Conservation (phyloP, 2,888 invertebrate species). For the Exocentrus adspersus region DNA sequence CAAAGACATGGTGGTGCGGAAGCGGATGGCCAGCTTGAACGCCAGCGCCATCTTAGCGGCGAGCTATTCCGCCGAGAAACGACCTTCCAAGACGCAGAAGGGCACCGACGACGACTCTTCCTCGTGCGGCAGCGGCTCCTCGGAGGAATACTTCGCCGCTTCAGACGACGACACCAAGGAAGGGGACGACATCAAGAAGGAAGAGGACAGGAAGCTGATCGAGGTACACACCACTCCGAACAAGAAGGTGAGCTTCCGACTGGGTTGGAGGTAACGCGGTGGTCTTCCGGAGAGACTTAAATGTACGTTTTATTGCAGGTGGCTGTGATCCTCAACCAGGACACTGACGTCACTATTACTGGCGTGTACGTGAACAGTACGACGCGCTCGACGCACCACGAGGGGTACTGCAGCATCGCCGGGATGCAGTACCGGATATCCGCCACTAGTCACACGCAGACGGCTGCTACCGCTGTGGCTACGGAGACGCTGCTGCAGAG, state of each 20-base stretch:
- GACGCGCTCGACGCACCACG: conserved; percentile 78
- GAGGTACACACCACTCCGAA: conserved; percentile 61
- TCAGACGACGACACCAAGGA: conserved; percentile 62
- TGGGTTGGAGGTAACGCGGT: no score
- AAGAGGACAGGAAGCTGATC: conserved; percentile 63
- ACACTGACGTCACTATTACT: conserved; percentile 88
- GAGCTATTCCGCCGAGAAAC: conserved; percentile 80
- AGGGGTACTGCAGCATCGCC: conserved; percentile 85
- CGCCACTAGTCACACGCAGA: conserved; percentile 86
- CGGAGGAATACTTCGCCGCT: conserved; percentile 64
- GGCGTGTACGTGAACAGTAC: conserved; percentile 84
- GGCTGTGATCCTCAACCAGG: conserved; percentile 85
- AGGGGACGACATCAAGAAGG: conserved; percentile 65
- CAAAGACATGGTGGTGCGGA: conserved; percentile 87
- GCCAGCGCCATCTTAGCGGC: conserved; percentile 91
- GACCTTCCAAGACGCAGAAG: conserved; percentile 65
- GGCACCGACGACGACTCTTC: conserved; percentile 64
- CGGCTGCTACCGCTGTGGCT: conserved; percentile 83
- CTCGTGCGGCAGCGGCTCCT: conserved; percentile 65
- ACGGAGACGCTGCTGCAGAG: conserved; percentile 67
- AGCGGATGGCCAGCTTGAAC: conserved; percentile 91
- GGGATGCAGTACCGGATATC: conserved; percentile 90
- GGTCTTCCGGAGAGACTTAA: no score
- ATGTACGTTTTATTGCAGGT: conserved; percentile 56
- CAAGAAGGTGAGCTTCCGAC: conserved; percentile 65